Conservation (phyloP, 2,113 vertebrate genomes). For the Saccopteryx leptura region DNA sequence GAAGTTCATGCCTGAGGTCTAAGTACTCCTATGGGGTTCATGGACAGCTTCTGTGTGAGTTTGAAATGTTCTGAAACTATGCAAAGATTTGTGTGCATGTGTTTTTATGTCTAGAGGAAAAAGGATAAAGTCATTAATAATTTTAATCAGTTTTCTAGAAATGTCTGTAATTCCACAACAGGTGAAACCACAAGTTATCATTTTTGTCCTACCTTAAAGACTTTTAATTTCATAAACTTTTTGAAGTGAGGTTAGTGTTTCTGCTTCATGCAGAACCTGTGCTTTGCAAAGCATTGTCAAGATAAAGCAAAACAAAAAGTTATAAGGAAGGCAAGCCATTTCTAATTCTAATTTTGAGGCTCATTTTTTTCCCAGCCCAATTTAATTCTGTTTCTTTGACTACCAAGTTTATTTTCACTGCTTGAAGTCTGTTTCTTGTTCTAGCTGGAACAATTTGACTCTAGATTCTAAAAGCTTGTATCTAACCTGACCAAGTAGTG, state of each 20-base stretch:
- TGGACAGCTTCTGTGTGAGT: not conserved
- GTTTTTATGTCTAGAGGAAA: not conserved
- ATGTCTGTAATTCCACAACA: not conserved
- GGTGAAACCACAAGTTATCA: not conserved
- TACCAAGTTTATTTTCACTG: not conserved
- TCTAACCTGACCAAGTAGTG: too few relatives aligned
- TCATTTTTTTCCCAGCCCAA: not conserved
- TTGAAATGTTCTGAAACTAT: not conserved
- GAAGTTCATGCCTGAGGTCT: not conserved
- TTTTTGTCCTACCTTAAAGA: not conserved
- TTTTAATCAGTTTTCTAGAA: not conserved
- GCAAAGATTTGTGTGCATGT: not conserved
- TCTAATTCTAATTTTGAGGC: not conserved
- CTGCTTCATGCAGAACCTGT: not conserved
- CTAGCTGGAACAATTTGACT: not conserved
- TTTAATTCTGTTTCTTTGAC: not conserved
- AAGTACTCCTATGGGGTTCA: not conserved
- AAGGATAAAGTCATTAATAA: not conserved
- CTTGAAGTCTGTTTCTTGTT: not conserved
- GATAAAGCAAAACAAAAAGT: slow-evolving; percentile 19
- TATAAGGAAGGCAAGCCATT: not conserved
- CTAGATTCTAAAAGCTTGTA: not conserved
- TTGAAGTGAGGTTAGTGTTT: not conserved
- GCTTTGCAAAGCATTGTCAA: not conserved
- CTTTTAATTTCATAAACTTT: not conserved